These are phyloP conservation scores for Thymelicus sylvestris DNA, from an alignment of 2,888 invertebrate genomes.

Conservation along the genomic window DNA sequence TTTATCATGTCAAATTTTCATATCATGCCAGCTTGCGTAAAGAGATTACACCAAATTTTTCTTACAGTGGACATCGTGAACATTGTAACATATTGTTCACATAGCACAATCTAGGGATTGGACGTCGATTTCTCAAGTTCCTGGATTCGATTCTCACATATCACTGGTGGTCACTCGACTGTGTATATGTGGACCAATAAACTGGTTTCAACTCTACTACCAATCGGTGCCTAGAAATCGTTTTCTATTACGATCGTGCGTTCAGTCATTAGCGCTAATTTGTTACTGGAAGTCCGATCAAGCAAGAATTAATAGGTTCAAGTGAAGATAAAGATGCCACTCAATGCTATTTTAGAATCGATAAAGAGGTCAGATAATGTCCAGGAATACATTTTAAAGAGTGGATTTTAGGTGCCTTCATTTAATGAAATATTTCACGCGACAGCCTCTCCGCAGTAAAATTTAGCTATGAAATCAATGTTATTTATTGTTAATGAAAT, in stretches of 20 bases:
- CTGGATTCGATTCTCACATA: slow-evolving; percentile 75
- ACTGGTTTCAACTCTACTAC: slow-evolving; percentile 77
- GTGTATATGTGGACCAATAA: slow-evolving; percentile 81
- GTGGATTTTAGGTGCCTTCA: no score
- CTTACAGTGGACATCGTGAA: neutral
- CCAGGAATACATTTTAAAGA: neutral
- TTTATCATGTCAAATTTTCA: no score
- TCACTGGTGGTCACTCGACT: slow-evolving; percentile 73
- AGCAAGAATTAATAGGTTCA: slow-evolving; percentile 24
- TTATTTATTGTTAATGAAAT: no score
- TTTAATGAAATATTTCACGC: no score
- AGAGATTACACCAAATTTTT: no score
- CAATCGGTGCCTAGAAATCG: slow-evolving; percentile 76
- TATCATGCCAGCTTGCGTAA: no score
- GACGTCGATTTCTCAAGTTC: slow-evolving; percentile 67
- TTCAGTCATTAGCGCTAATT: slow-evolving; percentile 63
- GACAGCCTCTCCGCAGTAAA: no score
- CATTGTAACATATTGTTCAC: slow-evolving; percentile 27
- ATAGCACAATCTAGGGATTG: slow-evolving; percentile 47
- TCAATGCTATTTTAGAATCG: neutral
- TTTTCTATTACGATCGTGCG: slow-evolving; percentile 81
- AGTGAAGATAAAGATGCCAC: slow-evolving; percentile 11
- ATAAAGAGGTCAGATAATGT: neutral
- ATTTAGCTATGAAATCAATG: no score
- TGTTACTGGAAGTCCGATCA: slow-evolving; percentile 43